phyloP scores from a whole-genome alignment of 2,888 invertebrate species.

The Drosophila mulleri region DNA sequence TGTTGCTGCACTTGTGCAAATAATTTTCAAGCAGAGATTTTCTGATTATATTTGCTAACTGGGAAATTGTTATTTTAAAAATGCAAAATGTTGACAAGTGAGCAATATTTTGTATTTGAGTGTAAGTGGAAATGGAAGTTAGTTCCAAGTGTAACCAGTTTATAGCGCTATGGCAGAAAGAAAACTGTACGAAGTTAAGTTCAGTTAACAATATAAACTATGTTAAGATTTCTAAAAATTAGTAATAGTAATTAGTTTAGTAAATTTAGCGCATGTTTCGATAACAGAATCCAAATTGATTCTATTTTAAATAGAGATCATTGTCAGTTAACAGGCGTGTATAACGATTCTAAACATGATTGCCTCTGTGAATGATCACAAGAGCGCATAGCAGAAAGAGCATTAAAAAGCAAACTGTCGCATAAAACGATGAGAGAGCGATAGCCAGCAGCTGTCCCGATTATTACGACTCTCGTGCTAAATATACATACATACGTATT shows the following conservation, averaged over 20 bases:
- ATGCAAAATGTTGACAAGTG: conserved; percentile 53
- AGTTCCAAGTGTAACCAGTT: not conserved
- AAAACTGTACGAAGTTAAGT: not conserved
- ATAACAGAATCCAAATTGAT: too few species aligned
- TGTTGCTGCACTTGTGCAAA: conserved; percentile 37
- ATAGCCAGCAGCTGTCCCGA: not conserved
- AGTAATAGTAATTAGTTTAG: too few species aligned
- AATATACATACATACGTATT: not conserved
- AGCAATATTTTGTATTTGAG: conserved; percentile 4
- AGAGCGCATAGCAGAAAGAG: too few species aligned
- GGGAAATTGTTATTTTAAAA: conserved; percentile 63
- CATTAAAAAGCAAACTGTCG: not conserved
- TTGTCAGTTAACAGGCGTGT: not conserved
- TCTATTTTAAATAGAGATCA: too few species aligned
- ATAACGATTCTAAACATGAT: not conserved
- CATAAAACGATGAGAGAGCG: not conserved
- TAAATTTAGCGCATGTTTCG: too few species aligned
- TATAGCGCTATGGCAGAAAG: not conserved
- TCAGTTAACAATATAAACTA: too few species aligned
- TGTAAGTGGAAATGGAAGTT: not conserved
- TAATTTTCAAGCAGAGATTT: conserved; percentile 32
- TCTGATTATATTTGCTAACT: conserved; percentile 36
- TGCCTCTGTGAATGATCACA: not conserved
- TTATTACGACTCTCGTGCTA: not conserved
- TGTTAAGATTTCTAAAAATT: too few species aligned